phyloP scores from a whole-genome alignment of 2,888 invertebrate species.

The Conistra vaccinii region DNA sequence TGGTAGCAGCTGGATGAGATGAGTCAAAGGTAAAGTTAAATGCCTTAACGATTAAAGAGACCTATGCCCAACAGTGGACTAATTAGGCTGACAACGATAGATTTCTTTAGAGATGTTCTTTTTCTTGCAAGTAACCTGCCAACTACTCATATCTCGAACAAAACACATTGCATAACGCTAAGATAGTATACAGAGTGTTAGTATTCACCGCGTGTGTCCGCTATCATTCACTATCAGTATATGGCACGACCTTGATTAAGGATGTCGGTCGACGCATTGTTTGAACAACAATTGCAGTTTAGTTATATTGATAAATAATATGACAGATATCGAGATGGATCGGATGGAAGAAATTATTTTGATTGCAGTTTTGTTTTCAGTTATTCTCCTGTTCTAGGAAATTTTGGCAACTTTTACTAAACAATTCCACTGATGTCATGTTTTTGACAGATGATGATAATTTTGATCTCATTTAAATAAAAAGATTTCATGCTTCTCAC shows the following conservation, averaged over 20 bases:
- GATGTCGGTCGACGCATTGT: constrained; percentile 72
- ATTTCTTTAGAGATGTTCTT: not conserved
- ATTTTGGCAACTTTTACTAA: too few species aligned
- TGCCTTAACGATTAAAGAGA: not conserved
- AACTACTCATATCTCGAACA: not conserved
- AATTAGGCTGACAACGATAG: not conserved
- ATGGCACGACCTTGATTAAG: constrained; percentile 76
- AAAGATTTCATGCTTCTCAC: too few species aligned
- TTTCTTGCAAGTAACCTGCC: not conserved
- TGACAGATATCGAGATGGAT: constrained; percentile 12
- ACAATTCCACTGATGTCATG: too few species aligned
- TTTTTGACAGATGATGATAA: too few species aligned
- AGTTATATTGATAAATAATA: constrained; percentile 43
- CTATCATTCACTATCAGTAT: constrained; percentile 74
- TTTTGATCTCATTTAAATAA: too few species aligned
- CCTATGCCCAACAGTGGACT: not conserved
- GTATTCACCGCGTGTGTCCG: constrained; percentile 67
- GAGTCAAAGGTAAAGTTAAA: too few species aligned
- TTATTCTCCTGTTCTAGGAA: too few species aligned
- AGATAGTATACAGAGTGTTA: constrained; percentile 58
- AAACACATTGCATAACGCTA: constrained; percentile 60
- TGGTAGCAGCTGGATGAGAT: not conserved
- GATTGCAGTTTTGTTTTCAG: not conserved
- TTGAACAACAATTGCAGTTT: constrained; percentile 71
- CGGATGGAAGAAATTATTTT: constrained; percentile 1